Conservation (phyloP, 2,113 vertebrate species). For the Muntiacus reevesi region DNA sequence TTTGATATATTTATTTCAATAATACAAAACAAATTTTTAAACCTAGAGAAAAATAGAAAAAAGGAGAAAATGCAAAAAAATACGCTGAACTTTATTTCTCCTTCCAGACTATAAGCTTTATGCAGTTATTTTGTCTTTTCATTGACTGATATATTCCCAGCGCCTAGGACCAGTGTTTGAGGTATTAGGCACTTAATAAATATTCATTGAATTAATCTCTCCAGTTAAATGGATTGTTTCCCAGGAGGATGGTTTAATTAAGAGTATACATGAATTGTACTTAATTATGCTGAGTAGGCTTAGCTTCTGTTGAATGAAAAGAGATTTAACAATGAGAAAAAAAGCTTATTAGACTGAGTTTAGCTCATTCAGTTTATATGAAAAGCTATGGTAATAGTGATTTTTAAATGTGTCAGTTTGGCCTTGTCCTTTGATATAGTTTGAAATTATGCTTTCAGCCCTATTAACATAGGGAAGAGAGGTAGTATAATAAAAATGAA, state of each 20-base stretch:
- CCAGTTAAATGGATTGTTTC: not conserved
- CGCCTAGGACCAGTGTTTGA: not conserved
- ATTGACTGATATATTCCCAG: not conserved
- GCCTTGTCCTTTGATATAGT: not conserved
- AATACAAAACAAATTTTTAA: not conserved
- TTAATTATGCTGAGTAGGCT: not conserved
- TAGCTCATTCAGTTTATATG: not conserved
- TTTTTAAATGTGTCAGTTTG: not conserved
- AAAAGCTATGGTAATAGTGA: not conserved
- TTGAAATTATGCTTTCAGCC: not conserved
- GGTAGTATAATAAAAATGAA: not conserved
- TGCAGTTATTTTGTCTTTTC: not conserved
- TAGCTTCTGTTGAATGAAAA: not conserved
- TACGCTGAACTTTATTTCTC: not conserved
- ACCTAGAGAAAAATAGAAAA: not conserved
- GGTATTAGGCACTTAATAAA: not conserved
- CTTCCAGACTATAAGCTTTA: not conserved
- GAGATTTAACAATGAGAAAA: not conserved
- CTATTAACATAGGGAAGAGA: not conserved
- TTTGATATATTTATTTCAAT: not conserved
- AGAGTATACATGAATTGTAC: not conserved
- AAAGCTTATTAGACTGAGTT: not conserved
- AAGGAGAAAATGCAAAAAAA: not conserved
- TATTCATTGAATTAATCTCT: not conserved
- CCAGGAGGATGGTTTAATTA: not conserved